Percentiles rank a stretch among this genome's conserved stretches.
These are phyloP conservation scores for Volucella zonaria DNA, from an alignment of 2,888 invertebrate species.

Conservation along the genomic window DNA sequence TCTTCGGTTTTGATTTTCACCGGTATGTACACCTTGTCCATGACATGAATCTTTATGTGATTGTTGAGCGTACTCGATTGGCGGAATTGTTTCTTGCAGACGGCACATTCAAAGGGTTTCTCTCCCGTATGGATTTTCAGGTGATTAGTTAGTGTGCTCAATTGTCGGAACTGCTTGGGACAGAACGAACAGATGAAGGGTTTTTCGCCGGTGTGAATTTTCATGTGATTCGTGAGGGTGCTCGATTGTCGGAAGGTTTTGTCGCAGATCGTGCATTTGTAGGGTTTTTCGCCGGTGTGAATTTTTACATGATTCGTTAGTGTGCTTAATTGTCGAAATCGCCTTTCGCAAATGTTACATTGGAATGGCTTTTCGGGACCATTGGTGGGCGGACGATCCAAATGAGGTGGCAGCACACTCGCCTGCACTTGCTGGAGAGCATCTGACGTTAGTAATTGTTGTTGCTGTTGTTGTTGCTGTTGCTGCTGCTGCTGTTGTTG, in stretches of 20 bases:
- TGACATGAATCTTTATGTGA: slow-evolving; percentile 83
- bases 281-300: slow-evolving; percentile 82
- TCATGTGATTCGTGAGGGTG: slow-evolving; percentile 82
- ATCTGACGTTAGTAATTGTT: slow-evolving; percentile 76
- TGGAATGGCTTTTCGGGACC: slow-evolving; percentile 82
- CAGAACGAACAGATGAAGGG: slow-evolving; percentile 82
- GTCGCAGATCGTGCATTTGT: slow-evolving; percentile 83
- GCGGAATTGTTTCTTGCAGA: slow-evolving; percentile 83
- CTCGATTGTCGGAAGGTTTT: slow-evolving; percentile 83
- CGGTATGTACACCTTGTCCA: slow-evolving; percentile 82
- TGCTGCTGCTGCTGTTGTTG: slow-evolving; percentile 75
- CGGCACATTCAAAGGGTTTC: slow-evolving; percentile 83
- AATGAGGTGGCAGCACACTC: slow-evolving; percentile 53
- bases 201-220: slow-evolving; percentile 83
- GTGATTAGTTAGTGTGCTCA: slow-evolving; percentile 83
- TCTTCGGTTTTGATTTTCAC: slow-evolving; percentile 82
- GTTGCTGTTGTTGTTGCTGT: slow-evolving; percentile 79
- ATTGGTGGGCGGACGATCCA: slow-evolving; percentile 75
- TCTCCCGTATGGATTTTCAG: slow-evolving; percentile 83
- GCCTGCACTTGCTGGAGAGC: slow-evolving; percentile 60
- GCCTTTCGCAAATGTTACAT: slow-evolving; percentile 82
- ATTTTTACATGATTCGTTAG: slow-evolving; percentile 83
- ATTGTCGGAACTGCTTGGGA: slow-evolving; percentile 82
- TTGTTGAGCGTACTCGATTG: slow-evolving; percentile 83
- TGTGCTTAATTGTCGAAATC: slow-evolving; percentile 82